Percentiles rank a stretch among this genome's conserved stretches.
phyloP scores from a whole-genome alignment of 1,140 invertebrate genomes.

The Lucilia sericata region DNA sequence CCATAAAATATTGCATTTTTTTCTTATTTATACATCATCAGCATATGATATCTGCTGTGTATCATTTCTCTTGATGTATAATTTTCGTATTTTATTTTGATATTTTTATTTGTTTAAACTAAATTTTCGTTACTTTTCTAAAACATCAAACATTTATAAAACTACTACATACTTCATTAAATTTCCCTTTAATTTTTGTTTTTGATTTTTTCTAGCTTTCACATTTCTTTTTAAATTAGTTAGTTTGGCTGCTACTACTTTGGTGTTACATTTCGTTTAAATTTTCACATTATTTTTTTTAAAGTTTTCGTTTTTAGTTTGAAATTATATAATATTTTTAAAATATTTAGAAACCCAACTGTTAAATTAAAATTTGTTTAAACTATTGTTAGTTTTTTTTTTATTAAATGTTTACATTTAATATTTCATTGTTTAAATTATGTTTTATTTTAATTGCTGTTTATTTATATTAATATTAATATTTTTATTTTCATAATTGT shows the following conservation, averaged over 20 bases:
- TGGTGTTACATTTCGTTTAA: constrained; percentile 2
- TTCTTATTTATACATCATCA: background rate
- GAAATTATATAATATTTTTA: too few relatives aligned
- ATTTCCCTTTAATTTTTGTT: background rate
- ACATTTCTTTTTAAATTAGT: background rate
- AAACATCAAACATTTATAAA: constrained; percentile 17
- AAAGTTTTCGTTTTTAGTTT: too few relatives aligned
- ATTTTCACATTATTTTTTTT: background rate
- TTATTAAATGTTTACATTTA: too few relatives aligned
- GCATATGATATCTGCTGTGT: background rate
- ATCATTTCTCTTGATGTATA: background rate
- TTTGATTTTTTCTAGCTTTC: background rate
- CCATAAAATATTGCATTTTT: constrained; percentile 10
- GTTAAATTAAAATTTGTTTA: too few relatives aligned
- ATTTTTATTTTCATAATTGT: too few relatives aligned
- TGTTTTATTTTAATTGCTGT: too few relatives aligned
- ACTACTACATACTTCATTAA: background rate
- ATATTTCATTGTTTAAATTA: too few relatives aligned
- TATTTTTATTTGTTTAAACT: constrained; percentile 1
- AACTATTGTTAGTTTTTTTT: too few relatives aligned
- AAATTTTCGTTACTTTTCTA: constrained; percentile 8
- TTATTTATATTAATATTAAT: too few relatives aligned
- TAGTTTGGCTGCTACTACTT: background rate
- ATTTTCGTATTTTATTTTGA: background rate
- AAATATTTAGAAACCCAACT: too few relatives aligned